Evolutionary conservation across 1,140 invertebrate genomes (phyloP), one percentile per base, ranked within the genome.

Genomic region (Drosophila pandora): DNA sequence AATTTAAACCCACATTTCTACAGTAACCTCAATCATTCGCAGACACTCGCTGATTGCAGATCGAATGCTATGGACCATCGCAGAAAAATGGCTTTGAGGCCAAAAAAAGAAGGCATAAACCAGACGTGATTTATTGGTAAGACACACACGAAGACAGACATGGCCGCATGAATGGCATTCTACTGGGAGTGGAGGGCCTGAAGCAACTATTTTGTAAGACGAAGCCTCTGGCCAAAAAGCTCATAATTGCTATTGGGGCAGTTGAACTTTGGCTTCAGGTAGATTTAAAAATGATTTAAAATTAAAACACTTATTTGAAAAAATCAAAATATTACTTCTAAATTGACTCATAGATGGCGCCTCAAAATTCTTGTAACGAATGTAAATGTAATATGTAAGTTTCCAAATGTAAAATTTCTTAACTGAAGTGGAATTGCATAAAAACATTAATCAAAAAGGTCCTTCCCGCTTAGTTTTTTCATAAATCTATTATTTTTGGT

Each of bases 121-220:
- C 25, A 17, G 13, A 17, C n/a, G 41, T 54, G 50, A 62, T 54
- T 43, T 62, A 62, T 54, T 10, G 48, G 34, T 23, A 17, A 43
- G 39, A 12, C 41, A 43, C 41, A 43, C 41, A 43, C 41, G 41
- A 43, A 43, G 41, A 43, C 41, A 22, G 43, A 22, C 43, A 3
- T 22, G 43, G 3, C 17, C 21, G 17, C 55, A 30, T 30, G 25
- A 57, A 57, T 21, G 55, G 23, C 39, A 45, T 30, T 56, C 25
- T 22, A n/a, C 25, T 10, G 17, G 25, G 1, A 25, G 39, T 21
- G 54, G 54, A 17, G 23, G 54, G 13, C 23, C 39, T 13, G 12
- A 37, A 10, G n/a, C 23, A 30, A 30, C 23, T 30, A 10, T 22
- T 4, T 37, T 59, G 45, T 48, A 37, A 59, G 43, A 30, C 6